These are phyloP conservation scores for Pogoniulus pusillus DNA, from an alignment of 2,797 vertebrate genomes.

Conservation along the genomic window DNA sequence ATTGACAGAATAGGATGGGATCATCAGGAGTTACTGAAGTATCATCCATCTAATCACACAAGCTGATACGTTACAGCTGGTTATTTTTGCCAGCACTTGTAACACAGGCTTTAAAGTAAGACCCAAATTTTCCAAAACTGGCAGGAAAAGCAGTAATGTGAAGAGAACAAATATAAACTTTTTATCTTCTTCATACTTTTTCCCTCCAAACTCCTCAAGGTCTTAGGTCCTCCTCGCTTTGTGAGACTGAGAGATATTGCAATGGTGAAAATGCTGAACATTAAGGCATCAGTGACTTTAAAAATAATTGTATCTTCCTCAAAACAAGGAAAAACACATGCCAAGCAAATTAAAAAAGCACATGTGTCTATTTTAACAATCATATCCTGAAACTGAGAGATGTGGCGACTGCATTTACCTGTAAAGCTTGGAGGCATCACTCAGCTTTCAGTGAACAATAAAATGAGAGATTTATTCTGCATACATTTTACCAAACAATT, in stretches of 20 bases:
- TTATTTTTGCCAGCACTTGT: not conserved
- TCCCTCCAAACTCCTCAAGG: not conserved
- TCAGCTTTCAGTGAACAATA: not conserved
- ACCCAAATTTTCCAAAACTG: not conserved
- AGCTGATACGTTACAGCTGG: not conserved
- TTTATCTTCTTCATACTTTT: not conserved
- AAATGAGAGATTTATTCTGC: not conserved
- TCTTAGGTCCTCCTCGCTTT: not conserved
- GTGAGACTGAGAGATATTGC: not conserved
- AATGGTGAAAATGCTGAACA: not conserved
- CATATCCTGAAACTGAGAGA: not conserved
- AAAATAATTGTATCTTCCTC: not conserved
- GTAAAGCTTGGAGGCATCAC: not conserved
- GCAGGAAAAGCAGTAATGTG: not conserved
- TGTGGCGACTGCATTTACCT: not conserved
- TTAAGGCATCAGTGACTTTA: not conserved
- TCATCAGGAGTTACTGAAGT: not conserved
- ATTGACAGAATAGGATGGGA: not conserved
- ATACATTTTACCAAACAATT: not conserved
- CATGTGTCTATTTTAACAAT: not conserved
- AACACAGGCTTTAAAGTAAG: not conserved
- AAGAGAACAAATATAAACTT: not conserved
- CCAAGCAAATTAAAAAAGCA: not conserved
- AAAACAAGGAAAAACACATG: not conserved
- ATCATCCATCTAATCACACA: not conserved